phyloP scores from a whole-genome alignment of 2,113 vertebrate genomes.

The Sula dactylatra region DNA sequence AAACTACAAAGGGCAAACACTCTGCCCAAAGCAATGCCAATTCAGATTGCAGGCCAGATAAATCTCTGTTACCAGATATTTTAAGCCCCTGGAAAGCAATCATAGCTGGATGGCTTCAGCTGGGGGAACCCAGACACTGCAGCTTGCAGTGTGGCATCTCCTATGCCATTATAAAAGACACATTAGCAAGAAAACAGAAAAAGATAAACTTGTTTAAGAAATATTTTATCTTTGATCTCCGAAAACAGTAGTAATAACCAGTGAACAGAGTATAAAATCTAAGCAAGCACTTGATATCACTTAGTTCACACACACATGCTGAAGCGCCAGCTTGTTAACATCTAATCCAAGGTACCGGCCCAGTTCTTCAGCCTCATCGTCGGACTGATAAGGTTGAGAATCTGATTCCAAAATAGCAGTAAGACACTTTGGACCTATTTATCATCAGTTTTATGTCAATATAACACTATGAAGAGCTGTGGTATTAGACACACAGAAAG shows the following conservation, averaged over 20 bases:
- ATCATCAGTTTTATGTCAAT: not conserved
- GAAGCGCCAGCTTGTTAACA: not conserved
- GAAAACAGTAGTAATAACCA: not conserved
- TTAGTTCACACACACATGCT: not conserved
- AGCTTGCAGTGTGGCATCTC: not conserved
- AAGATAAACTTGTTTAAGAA: not conserved
- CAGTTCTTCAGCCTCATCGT: not conserved
- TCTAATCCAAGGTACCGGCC: not conserved
- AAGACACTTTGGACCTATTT: constrained; percentile 24
- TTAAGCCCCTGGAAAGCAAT: not conserved
- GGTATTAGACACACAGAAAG: not conserved
- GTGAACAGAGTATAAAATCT: not conserved
- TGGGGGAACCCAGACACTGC: not conserved
- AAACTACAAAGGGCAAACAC: not conserved
- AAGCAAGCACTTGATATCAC: not conserved
- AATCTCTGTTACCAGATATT: not conserved
- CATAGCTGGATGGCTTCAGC: not conserved
- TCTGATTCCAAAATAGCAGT: not conserved
- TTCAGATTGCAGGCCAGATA: not conserved
- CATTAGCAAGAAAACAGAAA: not conserved
- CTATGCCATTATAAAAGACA: not conserved
- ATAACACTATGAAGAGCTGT: not conserved
- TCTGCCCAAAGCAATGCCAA: not conserved
- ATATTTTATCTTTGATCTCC: not conserved
- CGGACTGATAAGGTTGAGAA: not conserved